These are phyloP conservation scores for Hoplostethus mediterraneus DNA, from an alignment of 2,797 vertebrate genomes.

Conservation along the genomic window DNA sequence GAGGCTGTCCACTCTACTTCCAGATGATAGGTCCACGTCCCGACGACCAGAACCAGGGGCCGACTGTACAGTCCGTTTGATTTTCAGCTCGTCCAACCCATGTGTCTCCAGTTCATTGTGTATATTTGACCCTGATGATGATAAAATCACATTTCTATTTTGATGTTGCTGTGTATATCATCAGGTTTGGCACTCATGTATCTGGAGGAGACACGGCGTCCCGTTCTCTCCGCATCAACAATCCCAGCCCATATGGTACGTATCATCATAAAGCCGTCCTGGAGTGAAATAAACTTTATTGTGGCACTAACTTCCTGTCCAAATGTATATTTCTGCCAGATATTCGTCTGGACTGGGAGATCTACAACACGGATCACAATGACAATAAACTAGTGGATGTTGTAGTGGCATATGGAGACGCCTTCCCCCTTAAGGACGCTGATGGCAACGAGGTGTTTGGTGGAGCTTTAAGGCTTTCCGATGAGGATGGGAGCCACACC, in stretches of 20 bases:
- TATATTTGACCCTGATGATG: neutral
- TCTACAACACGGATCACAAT: constrained; percentile 82
- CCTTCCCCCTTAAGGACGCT: constrained; percentile 84
- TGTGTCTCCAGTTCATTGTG: neutral
- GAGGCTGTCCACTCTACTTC: constrained; percentile 93
- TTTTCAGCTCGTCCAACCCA: neutral
- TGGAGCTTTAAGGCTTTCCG: constrained; percentile 39
- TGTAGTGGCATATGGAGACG: constrained; percentile 85
- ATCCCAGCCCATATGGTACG: constrained; percentile 91
- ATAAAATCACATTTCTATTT: neutral
- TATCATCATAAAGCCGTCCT: neutral
- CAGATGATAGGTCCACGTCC: constrained; percentile 85
- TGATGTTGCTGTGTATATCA: constrained; percentile 17
- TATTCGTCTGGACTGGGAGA: constrained; percentile 93
- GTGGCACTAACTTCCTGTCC: neutral
- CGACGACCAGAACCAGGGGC: constrained; percentile 77
- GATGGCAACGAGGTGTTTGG: constrained; percentile 80
- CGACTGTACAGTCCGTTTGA: constrained; percentile 81
- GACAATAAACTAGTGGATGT: constrained; percentile 88
- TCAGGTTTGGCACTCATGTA: constrained; percentile 91
- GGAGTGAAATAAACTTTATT: neutral
- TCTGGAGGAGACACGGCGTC: constrained; percentile 89
- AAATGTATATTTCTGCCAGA: constrained; percentile 78
- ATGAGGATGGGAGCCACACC: constrained; percentile 54
- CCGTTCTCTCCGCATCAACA: constrained; percentile 88